phyloP scores from a whole-genome alignment of 1,140 invertebrate species.

The Cotesia typhae region DNA sequence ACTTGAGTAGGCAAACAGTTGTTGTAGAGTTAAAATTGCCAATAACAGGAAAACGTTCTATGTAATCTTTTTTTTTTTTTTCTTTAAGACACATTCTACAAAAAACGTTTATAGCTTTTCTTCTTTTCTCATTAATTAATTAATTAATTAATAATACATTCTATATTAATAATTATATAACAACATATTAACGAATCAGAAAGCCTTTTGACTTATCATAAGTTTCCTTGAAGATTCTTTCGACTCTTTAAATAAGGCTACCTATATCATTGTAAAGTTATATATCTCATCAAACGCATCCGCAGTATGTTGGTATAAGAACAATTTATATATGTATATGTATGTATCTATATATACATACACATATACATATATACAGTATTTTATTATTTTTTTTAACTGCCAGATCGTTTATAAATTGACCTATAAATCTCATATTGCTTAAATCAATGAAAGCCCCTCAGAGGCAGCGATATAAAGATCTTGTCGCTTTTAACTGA shows the following conservation, averaged over 20 bases:
- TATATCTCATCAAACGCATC: constrained; percentile 4
- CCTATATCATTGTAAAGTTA: constrained; percentile 24
- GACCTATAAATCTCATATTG: constrained; percentile 66
- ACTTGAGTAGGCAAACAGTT: constrained; percentile 52
- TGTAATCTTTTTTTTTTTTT: constrained; percentile 29
- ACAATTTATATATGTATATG: constrained; percentile 5
- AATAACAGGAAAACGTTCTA: constrained; percentile 58
- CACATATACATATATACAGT: constrained; percentile 18
- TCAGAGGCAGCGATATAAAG: constrained; percentile 57
- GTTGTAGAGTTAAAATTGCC: constrained; percentile 59
- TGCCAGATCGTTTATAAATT: constrained; percentile 61
- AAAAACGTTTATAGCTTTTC: constrained; percentile 56
- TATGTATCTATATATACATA: constrained; percentile 6
- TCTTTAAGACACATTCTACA: constrained; percentile 56
- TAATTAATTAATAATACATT: constrained; percentile 47
- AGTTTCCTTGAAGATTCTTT: neutral
- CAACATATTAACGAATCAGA: constrained; percentile 53
- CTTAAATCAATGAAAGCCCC: constrained; percentile 65
- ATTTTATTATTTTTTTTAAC: constrained; percentile 40
- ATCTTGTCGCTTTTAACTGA: constrained; percentile 20
- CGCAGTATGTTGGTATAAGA: constrained; percentile 11
- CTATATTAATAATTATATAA: constrained; percentile 61
- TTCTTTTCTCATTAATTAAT: constrained; percentile 31
- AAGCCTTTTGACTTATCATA: constrained; percentile 17
- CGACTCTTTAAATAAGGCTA: constrained; percentile 32